Percentiles rank a stretch among this genome's conserved stretches.
Evolutionary conservation across 2,888 invertebrate genomes (phyloP).

Genomic region (Trissonchulus sp.): DNA sequence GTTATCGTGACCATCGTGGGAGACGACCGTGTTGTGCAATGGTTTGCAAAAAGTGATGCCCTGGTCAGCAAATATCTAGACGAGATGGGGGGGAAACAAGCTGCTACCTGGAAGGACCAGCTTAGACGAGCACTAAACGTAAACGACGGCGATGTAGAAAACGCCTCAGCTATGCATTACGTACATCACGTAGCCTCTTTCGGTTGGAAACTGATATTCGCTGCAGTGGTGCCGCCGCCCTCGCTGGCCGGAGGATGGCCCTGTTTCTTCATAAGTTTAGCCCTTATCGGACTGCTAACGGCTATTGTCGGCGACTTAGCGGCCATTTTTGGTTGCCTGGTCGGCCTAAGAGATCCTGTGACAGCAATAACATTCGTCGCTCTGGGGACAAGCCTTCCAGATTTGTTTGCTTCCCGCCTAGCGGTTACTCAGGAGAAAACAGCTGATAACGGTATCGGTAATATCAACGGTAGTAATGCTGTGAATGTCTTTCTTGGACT

Average conservation of each 20-base stretch:
- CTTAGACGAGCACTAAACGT: constrained; percentile 60
- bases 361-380: constrained; percentile 60
- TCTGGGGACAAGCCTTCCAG: constrained; percentile 61
- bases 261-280: constrained; percentile 59
- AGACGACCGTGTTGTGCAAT: constrained; percentile 13
- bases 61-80: neutral
- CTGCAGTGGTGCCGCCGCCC: constrained; percentile 57
- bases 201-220: constrained; percentile 60
- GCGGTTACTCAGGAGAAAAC: constrained; percentile 60
- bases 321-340: constrained; percentile 60
- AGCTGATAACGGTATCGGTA: constrained; percentile 63
- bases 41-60: neutral
- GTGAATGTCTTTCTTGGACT: constrained; percentile 64
- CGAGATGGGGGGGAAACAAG: neutral
- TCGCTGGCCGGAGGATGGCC: constrained; percentile 60
- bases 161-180: constrained; percentile 58
- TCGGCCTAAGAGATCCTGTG: constrained; percentile 56
- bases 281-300: constrained; percentile 60
- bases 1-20: constrained; percentile 20
- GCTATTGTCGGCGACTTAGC: constrained; percentile 62
- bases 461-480: constrained; percentile 63
- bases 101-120: constrained; percentile 42
- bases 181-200: constrained; percentile 60
- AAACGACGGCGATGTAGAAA: constrained; percentile 61
- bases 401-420: constrained; percentile 61